Evolutionary conservation across 2,888 invertebrate species (phyloP).

Genomic region (Diploptera punctata): DNA sequence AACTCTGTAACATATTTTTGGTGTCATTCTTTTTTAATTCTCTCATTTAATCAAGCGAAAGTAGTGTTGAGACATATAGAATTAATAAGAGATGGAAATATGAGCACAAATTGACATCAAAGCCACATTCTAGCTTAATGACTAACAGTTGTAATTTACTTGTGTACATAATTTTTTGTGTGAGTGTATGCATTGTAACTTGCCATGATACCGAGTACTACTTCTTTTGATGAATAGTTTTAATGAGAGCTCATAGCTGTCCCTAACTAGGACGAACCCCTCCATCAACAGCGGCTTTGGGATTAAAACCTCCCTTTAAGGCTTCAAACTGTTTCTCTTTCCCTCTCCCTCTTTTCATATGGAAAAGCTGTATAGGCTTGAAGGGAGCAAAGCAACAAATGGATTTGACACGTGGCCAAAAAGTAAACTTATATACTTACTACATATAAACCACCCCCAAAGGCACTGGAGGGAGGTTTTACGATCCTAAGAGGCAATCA

Average conservation of each 20-base stretch:
- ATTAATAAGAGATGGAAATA: too few relatives aligned
- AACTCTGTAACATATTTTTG: too few relatives aligned
- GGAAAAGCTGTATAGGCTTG: background rate
- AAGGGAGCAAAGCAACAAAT: slow-evolving; percentile 22
- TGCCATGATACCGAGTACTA: background rate
- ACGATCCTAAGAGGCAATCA: slow-evolving; percentile 39
- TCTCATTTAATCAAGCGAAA: too few relatives aligned
- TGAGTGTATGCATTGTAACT: background rate
- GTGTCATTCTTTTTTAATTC: too few relatives aligned
- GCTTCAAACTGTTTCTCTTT: background rate
- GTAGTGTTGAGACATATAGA: too few relatives aligned
- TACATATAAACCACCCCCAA: slow-evolving; percentile 9
- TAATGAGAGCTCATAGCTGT: slow-evolving; percentile 14
- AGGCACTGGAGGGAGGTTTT: slow-evolving; percentile 1
- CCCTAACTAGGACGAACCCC: background rate
- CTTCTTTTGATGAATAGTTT: slow-evolving; percentile 18
- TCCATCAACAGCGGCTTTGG: background rate
- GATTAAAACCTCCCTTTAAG: slow-evolving; percentile 15
- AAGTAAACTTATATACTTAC: slow-evolving; percentile 33
- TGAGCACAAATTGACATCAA: too few relatives aligned
- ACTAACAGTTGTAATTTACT: too few relatives aligned
- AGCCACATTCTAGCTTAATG: too few relatives aligned
- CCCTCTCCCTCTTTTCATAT: slow-evolving; percentile 1
- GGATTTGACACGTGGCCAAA: slow-evolving; percentile 38
- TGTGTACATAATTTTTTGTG: too few relatives aligned